phyloP scores from a whole-genome alignment of 2,113 vertebrate species.

The Phasianus colchicus region DNA sequence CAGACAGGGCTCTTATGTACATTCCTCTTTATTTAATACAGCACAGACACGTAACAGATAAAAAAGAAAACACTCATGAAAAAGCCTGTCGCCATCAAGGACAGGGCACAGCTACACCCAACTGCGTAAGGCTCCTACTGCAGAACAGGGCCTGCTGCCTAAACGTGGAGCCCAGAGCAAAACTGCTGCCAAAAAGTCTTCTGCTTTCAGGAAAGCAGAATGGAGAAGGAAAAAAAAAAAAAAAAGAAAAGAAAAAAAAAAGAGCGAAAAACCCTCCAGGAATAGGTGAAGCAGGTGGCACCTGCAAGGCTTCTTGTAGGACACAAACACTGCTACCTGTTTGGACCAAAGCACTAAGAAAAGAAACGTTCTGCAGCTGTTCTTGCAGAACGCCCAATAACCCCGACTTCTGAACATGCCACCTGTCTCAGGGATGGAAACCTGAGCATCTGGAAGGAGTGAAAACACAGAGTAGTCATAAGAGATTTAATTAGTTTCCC shows the following conservation, averaged over 20 bases:
- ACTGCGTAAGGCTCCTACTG: slow-evolving; percentile 78
- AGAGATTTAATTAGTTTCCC: slow-evolving; percentile 36
- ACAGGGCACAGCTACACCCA: slow-evolving; percentile 75
- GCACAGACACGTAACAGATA: slow-evolving; percentile 79
- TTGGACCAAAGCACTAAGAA: background rate
- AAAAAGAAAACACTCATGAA: slow-evolving; percentile 78
- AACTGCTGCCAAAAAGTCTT: slow-evolving; percentile 57
- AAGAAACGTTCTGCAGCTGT: background rate
- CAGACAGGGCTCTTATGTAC: slow-evolving; percentile 69
- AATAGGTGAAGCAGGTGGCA: slow-evolving; percentile 10
- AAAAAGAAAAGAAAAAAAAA: background rate
- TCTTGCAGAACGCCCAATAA: background rate
- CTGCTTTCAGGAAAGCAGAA: slow-evolving; percentile 13
- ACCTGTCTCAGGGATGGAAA: slow-evolving; percentile 30
- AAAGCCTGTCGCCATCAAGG: slow-evolving; percentile 68
- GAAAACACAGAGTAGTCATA: slow-evolving; percentile 33
- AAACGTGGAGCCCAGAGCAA: slow-evolving; percentile 69
- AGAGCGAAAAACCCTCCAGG: background rate
- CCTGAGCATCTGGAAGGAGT: slow-evolving; percentile 50
- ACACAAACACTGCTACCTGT: background rate
- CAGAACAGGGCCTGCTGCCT: slow-evolving; percentile 70
- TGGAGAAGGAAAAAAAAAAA: no score
- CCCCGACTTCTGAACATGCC: background rate
- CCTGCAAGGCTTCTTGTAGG: background rate
- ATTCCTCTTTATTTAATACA: slow-evolving; percentile 86